Percentiles rank a stretch among this genome's conserved stretches.
Evolutionary conservation across 2,113 vertebrate species (phyloP).

Genomic region (Crotophaga sulcirostris): DNA sequence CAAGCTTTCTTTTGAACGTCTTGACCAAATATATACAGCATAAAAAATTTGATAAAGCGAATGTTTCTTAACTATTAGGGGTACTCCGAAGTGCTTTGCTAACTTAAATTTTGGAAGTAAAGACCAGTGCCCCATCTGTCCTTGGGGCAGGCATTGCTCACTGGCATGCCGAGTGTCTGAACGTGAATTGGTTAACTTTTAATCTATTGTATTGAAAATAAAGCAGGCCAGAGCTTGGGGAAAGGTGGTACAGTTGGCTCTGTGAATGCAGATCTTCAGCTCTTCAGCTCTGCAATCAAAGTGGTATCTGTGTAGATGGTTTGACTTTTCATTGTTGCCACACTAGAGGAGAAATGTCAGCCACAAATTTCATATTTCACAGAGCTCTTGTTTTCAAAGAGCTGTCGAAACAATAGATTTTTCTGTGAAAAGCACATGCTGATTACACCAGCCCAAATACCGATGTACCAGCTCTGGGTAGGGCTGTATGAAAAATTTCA

Average conservation of each 20-base stretch:
- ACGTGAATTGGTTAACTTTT: background rate
- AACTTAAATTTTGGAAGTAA: background rate
- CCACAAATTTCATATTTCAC: background rate
- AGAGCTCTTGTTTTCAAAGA: background rate
- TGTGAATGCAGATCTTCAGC: background rate
- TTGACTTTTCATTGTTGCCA: background rate
- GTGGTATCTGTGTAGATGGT: background rate
- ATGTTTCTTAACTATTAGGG: background rate
- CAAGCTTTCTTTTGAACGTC: background rate
- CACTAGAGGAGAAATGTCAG: background rate
- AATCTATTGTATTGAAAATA: background rate
- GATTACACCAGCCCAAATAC: background rate
- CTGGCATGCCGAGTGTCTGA: background rate
- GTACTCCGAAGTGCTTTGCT: background rate
- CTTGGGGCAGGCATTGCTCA: background rate
- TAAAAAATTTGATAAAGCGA: background rate
- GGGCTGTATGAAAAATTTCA: background rate
- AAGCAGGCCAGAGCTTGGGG: background rate
- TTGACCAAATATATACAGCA: background rate
- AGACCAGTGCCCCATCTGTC: background rate
- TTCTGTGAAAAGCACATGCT: background rate
- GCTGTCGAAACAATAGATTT: background rate
- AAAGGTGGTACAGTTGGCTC: background rate
- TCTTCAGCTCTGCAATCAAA: background rate
- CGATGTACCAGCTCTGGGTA: background rate